Conservation (phyloP, 1,140 invertebrate species). For the Drosophila mojavensis region DNA sequence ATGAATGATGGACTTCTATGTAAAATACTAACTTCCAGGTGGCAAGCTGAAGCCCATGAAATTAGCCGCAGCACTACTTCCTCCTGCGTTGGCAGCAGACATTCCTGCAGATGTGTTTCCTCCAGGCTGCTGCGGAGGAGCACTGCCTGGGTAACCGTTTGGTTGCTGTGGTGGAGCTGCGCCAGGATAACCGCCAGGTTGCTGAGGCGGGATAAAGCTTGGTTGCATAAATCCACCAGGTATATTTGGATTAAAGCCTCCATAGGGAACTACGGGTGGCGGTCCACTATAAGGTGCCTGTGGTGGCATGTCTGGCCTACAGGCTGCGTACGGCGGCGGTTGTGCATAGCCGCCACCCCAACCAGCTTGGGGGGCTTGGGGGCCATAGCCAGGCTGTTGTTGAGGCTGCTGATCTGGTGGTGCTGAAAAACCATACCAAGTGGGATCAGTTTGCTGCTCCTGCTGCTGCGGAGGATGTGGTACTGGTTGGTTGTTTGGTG, state of each 20-base stretch:
- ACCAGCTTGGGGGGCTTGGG: conserved; percentile 57
- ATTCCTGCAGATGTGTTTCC: conserved; percentile 18
- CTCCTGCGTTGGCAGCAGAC: conserved; percentile 43
- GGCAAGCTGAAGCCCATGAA: conserved; percentile 79
- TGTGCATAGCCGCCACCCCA: conserved; percentile 65
- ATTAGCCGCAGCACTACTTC: conserved; percentile 48
- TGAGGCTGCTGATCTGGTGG: conserved; percentile 60
- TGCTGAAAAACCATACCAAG: conserved; percentile 80
- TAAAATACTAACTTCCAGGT: conserved; percentile 74
- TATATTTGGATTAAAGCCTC: conserved; percentile 61
- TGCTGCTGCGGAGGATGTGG: conserved; percentile 47
- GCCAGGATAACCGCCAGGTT: conserved; percentile 52
- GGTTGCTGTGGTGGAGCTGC: conserved; percentile 43
- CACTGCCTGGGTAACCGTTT: conserved; percentile 55
- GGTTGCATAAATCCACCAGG: conserved; percentile 65
- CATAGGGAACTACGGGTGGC: conserved; percentile 37
- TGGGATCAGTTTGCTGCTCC: conserved; percentile 49
- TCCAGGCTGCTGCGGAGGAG: conserved; percentile 42
- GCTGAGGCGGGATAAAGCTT: conserved; percentile 49
- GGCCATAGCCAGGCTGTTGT: conserved; percentile 64
- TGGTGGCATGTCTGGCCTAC: conserved; percentile 37
- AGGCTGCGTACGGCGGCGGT: conserved; percentile 67
- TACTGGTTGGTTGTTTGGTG: conserved; percentile 54
- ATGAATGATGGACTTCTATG: neutral
- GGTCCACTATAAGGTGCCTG: conserved; percentile 38